Evolutionary conservation across 2,888 invertebrate genomes (phyloP).

Genomic region (Hedychridium roseum): DNA sequence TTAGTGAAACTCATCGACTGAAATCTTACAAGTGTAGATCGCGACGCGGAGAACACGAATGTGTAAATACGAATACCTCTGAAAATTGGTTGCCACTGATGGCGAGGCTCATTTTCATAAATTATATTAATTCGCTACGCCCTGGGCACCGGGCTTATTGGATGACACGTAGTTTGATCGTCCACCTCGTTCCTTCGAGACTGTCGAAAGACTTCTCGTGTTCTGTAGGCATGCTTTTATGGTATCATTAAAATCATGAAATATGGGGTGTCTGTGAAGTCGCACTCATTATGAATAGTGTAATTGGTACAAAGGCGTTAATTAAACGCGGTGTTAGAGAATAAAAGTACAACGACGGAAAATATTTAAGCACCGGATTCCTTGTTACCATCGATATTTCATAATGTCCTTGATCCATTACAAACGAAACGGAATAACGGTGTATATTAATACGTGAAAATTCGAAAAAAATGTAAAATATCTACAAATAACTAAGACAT

Average conservation of each 20-base stretch:
- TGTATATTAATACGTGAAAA: too few relatives aligned
- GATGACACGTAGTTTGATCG: constrained; percentile 49
- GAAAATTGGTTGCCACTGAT: constrained; percentile 51
- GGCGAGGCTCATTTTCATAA: constrained; percentile 59
- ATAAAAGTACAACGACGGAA: too few relatives aligned
- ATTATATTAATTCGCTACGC: constrained; percentile 59
- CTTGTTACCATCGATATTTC: too few relatives aligned
- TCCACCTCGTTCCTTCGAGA: constrained; percentile 13
- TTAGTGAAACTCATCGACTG: too few relatives aligned
- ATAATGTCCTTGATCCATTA: too few relatives aligned
- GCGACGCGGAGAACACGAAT: not conserved
- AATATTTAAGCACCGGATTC: too few relatives aligned
- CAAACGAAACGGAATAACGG: too few relatives aligned
- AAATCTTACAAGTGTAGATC: constrained; percentile 12
- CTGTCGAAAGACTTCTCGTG: constrained; percentile 19
- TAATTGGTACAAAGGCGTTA: constrained; percentile 35
- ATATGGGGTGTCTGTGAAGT: constrained; percentile 33
- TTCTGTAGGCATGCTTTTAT: constrained; percentile 26
- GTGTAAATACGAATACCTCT: constrained; percentile 16
- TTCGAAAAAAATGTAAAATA: too few relatives aligned
- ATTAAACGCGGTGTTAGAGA: constrained; percentile 29
- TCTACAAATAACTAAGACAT: too few relatives aligned
- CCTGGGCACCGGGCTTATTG: constrained; percentile 48
- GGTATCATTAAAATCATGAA: constrained; percentile 34
- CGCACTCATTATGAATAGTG: constrained; percentile 33